Base-by-base conservation (phyloP, 2,888 invertebrate genomes). In the Pachycephus smyrnensis region DNA sequence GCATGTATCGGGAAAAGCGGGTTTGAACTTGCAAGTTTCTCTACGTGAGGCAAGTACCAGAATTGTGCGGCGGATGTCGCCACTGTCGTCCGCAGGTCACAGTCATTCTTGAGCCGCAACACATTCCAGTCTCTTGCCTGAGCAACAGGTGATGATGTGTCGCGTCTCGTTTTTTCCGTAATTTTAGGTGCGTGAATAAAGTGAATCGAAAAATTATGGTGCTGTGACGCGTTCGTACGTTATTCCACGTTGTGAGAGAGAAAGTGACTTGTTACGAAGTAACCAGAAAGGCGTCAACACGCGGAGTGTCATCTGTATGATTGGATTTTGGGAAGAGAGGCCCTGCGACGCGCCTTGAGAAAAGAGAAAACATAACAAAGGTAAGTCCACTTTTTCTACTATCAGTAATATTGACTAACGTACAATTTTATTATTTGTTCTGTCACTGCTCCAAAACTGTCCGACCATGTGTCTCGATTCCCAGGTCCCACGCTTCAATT, bases 131-230 rank as follows among this genome's bases (percentile, higher is more conserved):
- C 81, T 78, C 81, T 81, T 78, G 75, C 68, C 76, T 30, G 81
- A 78, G 82, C 82, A 82, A 82, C 82, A 82, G 82, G 82, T 82
- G 82, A 82, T 69, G 82, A 31, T 73, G 77, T 37, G 73, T 77
- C 36, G 74, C 36, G 36, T 36, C 36, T n/a, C 33, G 12, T 71
- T 36, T 74, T 74, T 37, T 69, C 68, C 35, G 31, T 69, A 40
- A 74, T 40, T 74, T 77, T 31, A 69, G 32, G 36, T 55, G 55
- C 55, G 55, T 55, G 55, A 55, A 9, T 55, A 55, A 55, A 55
- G 71, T 33, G 71, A 71, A 31, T 31, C 71, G 71, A 71, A 31
- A 15, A 71, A 71, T 71, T 15, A 33, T 33, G 31, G 71, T 71
- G 31, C 71, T 33, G 71, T 71, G 32, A 71, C 71, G 71, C 71